phyloP scores from a whole-genome alignment of 2,797 vertebrate species.

The Chrysolophus pictus region DNA sequence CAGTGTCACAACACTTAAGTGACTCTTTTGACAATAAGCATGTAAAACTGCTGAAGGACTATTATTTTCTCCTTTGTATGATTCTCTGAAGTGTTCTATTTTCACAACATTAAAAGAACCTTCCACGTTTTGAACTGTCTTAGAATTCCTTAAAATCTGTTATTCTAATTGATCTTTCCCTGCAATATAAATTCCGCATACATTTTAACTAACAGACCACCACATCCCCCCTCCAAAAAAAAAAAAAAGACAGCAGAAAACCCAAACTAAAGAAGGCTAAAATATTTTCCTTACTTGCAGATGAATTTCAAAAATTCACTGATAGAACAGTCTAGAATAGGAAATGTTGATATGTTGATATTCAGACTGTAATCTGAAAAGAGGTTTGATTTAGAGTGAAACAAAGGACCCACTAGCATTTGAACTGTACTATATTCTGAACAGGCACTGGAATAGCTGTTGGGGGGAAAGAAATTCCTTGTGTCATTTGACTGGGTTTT shows the following conservation, averaged over 20 bases:
- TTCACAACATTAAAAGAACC: background rate
- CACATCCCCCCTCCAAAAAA: background rate
- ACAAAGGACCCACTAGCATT: background rate
- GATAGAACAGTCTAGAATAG: background rate
- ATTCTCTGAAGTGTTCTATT: background rate
- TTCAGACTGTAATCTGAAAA: background rate
- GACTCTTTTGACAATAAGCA: background rate
- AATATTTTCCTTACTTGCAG: background rate
- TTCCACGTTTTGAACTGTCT: background rate
- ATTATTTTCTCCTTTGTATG: background rate
- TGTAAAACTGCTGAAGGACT: background rate
- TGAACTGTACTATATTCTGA: background rate
- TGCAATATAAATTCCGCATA: background rate
- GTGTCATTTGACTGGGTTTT: background rate
- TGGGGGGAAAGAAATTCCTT: background rate
- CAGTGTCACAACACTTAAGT: background rate
- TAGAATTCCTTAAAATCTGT: background rate
- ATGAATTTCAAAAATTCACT: background rate
- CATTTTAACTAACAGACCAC: background rate
- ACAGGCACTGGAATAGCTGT: background rate
- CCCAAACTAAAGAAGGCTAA: background rate
- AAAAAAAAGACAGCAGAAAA: background rate
- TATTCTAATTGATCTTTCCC: background rate
- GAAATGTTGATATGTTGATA: background rate
- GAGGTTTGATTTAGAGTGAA: background rate